phyloP scores from a whole-genome alignment of 2,888 invertebrate genomes.

The Amiota minor region DNA sequence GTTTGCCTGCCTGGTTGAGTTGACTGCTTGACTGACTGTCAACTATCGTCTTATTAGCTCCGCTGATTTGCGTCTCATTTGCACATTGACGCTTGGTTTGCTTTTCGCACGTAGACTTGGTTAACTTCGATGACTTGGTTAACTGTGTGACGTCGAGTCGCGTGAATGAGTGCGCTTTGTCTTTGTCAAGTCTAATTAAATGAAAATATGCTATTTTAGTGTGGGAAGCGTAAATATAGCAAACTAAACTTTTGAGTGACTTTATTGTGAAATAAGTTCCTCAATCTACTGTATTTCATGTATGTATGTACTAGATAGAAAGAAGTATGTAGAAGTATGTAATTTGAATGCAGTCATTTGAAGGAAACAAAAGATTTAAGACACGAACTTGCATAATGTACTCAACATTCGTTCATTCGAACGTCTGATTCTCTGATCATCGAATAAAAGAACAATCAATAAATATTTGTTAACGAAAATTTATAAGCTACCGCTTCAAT shows the following conservation, averaged over 20 bases:
- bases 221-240: slow-evolving; percentile 25
- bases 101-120: slow-evolving; percentile 19
- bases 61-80: background rate
- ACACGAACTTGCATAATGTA: slow-evolving; percentile 41
- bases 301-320: too few species aligned
- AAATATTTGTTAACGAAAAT: slow-evolving; percentile 45
- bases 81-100: slow-evolving; percentile 9
- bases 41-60: too few species aligned
- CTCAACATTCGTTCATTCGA: background rate
- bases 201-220: background rate
- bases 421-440: background rate
- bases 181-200: slow-evolving; percentile 4
- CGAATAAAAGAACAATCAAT: slow-evolving; percentile 19
- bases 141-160: background rate
- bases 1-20: background rate
- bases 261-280: too few species aligned
- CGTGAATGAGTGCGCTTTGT: slow-evolving; percentile 15
- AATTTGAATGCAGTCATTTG: background rate
- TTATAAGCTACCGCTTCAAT: slow-evolving; percentile 63
- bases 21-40: background rate
- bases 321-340: too few species aligned
- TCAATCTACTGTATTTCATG: too few species aligned
- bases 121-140: background rate
- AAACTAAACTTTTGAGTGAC: background rate
- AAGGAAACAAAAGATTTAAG: slow-evolving; percentile 47